Evolutionary conservation across 64 coral and sea anemone species (phyloP), one percentile per base, ranked within the genome.

Genomic region (Hydrozoanthus tunicans): DNA sequence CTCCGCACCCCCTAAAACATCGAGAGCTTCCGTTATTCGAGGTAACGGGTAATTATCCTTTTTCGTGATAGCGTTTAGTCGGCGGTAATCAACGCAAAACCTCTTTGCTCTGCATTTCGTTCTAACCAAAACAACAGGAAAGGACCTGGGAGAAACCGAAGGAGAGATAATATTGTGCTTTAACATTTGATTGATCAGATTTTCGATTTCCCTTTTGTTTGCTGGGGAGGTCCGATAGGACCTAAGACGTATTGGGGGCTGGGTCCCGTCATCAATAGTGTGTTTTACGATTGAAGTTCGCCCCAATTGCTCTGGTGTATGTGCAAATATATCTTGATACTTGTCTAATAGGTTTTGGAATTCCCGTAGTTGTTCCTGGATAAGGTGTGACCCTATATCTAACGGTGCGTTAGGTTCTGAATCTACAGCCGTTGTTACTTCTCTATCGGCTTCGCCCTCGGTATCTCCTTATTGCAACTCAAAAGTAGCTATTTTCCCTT

Each of bases 401-500:
- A 80, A 80, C 32, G 78, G 57, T 61, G 78, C 24, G n/a, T 80
- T 80, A 12, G 78, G 78, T 80, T 80, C 78, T 9, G 20, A 59
- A 62, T 61, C 78, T 9, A 80, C 78, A 59, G 81, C 63, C 15
- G 63, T 84, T 9, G 81, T 43, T 54, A 69, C 52, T n/a, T 84
- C 81, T 27, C 81, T 65, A 68, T 84, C 81, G 13, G 81, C 60
- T 68, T 84, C 81, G 17, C 61, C 81, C 9, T 89, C 86, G 7
- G 55, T 15, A 6, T 89, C 86, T 12, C 70, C 86, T 73, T 89
- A 70, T 77, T 77, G 7, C 54, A 89, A 89, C 60, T 89, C 86
- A 62, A 77, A 89, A 27, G 86, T 89, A 74, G 70, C 70, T 89
- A 89, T 77, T 7, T 89, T 70, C 55, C 54, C 68, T 59, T 89